These are phyloP conservation scores for Argentina silus DNA, from an alignment of 2,797 vertebrate genomes.

Conservation along the genomic window DNA sequence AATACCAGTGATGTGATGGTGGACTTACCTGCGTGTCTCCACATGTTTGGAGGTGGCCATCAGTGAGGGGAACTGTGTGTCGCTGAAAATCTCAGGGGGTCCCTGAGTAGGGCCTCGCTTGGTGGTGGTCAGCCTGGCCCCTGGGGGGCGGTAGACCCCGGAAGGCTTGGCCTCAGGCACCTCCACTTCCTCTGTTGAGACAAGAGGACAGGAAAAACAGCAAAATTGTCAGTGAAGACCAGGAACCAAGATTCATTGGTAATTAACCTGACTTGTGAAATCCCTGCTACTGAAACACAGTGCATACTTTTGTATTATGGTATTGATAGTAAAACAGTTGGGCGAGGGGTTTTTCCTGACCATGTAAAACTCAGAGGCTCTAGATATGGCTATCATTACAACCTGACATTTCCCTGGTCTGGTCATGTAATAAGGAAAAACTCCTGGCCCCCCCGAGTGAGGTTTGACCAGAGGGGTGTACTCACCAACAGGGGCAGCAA, in stretches of 20 bases:
- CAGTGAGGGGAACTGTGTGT: conserved; percentile 94
- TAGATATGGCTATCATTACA: too few relatives aligned
- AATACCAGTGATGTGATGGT: background rate
- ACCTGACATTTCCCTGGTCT: too few relatives aligned
- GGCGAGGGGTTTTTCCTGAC: too few relatives aligned
- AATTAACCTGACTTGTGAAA: background rate
- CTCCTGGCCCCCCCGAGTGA: background rate
- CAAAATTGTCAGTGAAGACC: background rate
- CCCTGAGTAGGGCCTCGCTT: conserved; percentile 82
- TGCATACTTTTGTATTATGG: background rate
- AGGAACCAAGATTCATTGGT: background rate
- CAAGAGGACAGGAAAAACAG: background rate
- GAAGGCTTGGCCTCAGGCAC: conserved; percentile 85
- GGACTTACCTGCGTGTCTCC: conserved; percentile 93
- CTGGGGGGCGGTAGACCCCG: conserved; percentile 95
- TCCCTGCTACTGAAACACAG: background rate
- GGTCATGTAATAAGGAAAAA: too few relatives aligned
- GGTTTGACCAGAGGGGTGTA: background rate
- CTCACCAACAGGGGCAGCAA: conserved; percentile 73
- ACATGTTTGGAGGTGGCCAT: conserved; percentile 93
- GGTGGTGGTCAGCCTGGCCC: conserved; percentile 84
- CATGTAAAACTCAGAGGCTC: too few relatives aligned
- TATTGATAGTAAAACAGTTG: too few relatives aligned
- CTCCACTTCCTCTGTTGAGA: conserved; percentile 80
- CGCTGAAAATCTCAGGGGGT: conserved; percentile 94